Evolutionary conservation across 1,140 invertebrate species (phyloP).

Genomic region (Caerostris darwini): DNA sequence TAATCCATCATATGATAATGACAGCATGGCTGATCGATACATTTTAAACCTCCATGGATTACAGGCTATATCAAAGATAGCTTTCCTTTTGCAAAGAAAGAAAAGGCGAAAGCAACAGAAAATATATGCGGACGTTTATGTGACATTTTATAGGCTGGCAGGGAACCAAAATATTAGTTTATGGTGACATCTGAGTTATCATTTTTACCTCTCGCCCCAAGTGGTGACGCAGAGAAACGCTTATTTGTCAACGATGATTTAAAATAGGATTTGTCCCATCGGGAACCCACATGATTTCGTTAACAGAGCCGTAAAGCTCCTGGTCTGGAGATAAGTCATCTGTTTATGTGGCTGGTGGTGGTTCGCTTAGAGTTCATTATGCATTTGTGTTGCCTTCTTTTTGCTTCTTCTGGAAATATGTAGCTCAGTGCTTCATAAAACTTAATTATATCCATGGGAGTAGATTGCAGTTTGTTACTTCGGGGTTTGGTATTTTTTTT

Average conservation of each 20-base stretch:
- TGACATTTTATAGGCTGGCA: no score
- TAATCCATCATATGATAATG: no score
- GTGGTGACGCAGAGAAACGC: not conserved
- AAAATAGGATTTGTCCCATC: not conserved
- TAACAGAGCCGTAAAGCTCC: not conserved
- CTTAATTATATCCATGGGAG: not conserved
- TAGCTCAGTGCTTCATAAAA: not conserved
- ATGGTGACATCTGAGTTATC: conserved; percentile 9
- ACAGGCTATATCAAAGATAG: no score
- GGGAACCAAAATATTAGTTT: conserved; percentile 34
- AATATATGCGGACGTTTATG: no score
- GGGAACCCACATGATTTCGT: not conserved
- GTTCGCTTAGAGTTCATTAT: not conserved
- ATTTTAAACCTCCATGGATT: no score
- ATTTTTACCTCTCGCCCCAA: conserved; percentile 5
- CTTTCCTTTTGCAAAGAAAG: no score
- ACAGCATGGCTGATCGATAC: no score
- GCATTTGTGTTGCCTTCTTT: no score
- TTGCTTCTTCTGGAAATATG: not conserved
- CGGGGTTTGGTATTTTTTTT: no score
- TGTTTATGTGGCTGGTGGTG: not conserved
- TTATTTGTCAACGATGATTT: conserved; percentile 21
- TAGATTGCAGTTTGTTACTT: not conserved
- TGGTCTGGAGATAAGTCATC: not conserved
- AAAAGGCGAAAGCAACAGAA: no score